Conservation (phyloP, 2,888 invertebrate species). For the Xestia ashworthii region DNA sequence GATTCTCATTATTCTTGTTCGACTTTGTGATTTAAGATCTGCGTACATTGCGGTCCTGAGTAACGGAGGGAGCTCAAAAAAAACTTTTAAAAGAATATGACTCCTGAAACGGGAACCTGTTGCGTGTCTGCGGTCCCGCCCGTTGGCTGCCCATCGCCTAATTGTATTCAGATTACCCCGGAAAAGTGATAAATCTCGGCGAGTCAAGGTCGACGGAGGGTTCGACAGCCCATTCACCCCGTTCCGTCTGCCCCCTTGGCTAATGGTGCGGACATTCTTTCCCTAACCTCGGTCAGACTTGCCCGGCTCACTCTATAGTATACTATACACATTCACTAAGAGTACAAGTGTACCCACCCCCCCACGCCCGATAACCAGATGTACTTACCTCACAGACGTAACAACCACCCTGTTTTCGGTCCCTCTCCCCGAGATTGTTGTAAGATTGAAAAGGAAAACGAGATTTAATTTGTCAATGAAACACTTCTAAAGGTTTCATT, state of each 20-base stretch:
- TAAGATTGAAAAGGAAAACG: constrained; percentile 72
- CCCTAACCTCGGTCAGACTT: constrained; percentile 82
- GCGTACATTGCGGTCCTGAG: constrained; percentile 30
- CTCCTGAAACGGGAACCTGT: constrained; percentile 79
- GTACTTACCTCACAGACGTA: constrained; percentile 71
- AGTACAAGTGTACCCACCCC: constrained; percentile 73
- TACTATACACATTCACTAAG: constrained; percentile 77
- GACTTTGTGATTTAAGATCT: constrained; percentile 38
- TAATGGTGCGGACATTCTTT: constrained; percentile 89
- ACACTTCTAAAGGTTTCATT: constrained; percentile 67
- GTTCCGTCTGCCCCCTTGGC: constrained; percentile 86
- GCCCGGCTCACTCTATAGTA: constrained; percentile 73
- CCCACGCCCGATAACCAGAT: constrained; percentile 70
- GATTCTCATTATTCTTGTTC: constrained; percentile 19
- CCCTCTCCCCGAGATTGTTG: constrained; percentile 67
- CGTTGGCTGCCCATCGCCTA: constrained; percentile 82
- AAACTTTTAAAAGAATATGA: constrained; percentile 58
- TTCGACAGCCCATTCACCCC: constrained; percentile 89
- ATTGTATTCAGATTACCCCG: constrained; percentile 89
- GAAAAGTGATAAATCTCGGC: constrained; percentile 88
- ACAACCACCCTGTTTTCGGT: constrained; percentile 72
- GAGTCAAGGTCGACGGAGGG: constrained; percentile 89
- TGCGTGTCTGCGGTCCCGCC: constrained; percentile 78
- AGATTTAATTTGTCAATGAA: constrained; percentile 73
- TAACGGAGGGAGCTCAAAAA: constrained; percentile 51